Conservation (phyloP, 2,888 invertebrate species). For the Drosophila neoperkinsi region DNA sequence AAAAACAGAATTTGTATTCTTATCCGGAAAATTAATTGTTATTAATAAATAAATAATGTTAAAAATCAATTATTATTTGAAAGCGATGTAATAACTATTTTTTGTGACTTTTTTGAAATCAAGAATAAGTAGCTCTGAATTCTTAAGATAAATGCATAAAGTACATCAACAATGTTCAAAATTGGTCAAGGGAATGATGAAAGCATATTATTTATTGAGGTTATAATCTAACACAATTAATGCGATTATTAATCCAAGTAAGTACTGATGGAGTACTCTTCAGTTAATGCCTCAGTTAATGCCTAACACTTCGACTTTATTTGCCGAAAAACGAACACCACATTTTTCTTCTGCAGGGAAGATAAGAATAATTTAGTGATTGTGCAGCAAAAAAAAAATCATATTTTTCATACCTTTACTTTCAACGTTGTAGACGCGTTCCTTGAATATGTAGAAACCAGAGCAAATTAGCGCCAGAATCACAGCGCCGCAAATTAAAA, state of each 20-base stretch:
- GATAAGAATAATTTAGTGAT: not conserved
- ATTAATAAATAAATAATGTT: not conserved
- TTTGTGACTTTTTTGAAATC: not conserved
- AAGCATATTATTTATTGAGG: not conserved
- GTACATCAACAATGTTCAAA: not conserved
- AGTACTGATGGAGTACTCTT: too few relatives aligned
- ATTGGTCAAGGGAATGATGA: not conserved
- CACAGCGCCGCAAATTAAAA: conserved; percentile 7
- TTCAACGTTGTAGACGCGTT: conserved; percentile 45
- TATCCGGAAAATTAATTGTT: not conserved
- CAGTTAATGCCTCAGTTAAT: conserved; percentile 13
- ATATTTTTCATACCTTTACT: conserved; percentile 31
- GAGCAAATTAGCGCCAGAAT: conserved; percentile 35
- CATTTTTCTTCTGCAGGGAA: conserved; percentile 43
- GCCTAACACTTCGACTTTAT: conserved; percentile 56
- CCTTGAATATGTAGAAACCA: conserved; percentile 34
- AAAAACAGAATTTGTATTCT: not conserved
- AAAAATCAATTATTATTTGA: not conserved
- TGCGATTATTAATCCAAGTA: not conserved
- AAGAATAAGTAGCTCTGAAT: not conserved
- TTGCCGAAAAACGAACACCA: conserved; percentile 41
- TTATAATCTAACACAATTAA: not conserved
- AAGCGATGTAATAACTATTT: not conserved
- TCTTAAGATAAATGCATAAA: not conserved
- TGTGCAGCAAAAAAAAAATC: rapidly evolving